Conservation (phyloP, 2,888 invertebrate genomes). For the Oasisia sp. region DNA sequence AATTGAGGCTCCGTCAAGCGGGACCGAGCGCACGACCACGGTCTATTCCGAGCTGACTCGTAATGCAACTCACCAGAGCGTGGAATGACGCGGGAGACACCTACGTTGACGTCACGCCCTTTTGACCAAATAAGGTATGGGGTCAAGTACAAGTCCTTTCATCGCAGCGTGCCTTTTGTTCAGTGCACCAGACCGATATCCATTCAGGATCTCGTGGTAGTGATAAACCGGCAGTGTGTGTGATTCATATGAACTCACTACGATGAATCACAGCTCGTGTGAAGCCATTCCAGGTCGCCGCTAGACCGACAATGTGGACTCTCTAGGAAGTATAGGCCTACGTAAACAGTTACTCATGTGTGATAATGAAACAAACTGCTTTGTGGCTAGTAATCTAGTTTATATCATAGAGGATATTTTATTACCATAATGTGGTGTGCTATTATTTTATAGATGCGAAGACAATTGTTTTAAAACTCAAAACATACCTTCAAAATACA, state of each 20-base stretch:
- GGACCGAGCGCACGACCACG: background rate
- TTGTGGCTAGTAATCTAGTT: too few relatives aligned
- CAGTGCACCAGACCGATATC: background rate
- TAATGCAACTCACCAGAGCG: background rate
- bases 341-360: too few relatives aligned
- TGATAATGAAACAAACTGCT: too few relatives aligned
- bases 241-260: background rate
- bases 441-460: too few relatives aligned
- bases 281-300: background rate
- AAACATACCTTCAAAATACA: too few relatives aligned
- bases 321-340: too few relatives aligned
- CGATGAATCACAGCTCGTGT: background rate
- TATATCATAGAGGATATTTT: too few relatives aligned
- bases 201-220: background rate
- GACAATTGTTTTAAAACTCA: too few relatives aligned
- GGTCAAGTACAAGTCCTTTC: background rate
- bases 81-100: background rate
- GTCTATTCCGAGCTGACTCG: background rate
- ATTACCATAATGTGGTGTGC: too few relatives aligned
- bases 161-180: background rate
- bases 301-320: too few relatives aligned
- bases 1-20: background rate
- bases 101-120: background rate
- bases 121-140: constrained; percentile 6
- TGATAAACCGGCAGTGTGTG: background rate